Base-by-base conservation (phyloP, 2,888 invertebrate genomes). In the Agrilus cyanescens region DNA sequence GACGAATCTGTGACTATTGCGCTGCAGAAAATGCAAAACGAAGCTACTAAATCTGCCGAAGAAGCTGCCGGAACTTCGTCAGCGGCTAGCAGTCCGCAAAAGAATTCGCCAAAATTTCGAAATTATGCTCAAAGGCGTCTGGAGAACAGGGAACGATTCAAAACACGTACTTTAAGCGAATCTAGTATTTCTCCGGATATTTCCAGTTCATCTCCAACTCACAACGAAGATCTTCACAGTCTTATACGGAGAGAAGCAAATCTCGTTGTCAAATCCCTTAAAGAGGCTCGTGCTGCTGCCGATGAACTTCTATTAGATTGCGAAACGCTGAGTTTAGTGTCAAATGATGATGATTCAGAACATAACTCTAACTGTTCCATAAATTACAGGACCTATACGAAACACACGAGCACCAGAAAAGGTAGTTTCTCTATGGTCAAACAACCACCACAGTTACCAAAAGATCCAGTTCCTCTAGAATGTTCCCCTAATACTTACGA, bases 291-390 rank as follows among this genome's bases (percentile, higher is more conserved):
- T 51, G 67, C 67, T 2, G 61, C 63, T n/a, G 63, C 67, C 32
- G 69, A 69, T 31, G 71, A 71, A 43, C 58, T 64, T 20, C 46
- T 63, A 38, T 51, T 74, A 16, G 78, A 78, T 49, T 73, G 75
- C 51, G 78, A 79, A 58, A 78, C 77, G 0, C 57, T 85, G 48
- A 84, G 82, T 57, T 60, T 79, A 33, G 81, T 82, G 2, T 81
- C 82, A 40, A 80, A 81, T 54, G 83, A 82, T 46, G 82, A 82
- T 41, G 81, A 82, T 52, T 78, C 79, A 15, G 81, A 82, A 58
- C 69, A 73, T 15, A 75, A 73, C 58, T 71, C 75, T 41, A 69
- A 72, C 8, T 69, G 73, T 57, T 71, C 76, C 43, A 67, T 73
- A 3, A 73, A 73, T 53, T 73, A 75, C 67, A 71, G 72, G 65